Base-by-base conservation (phyloP, 2,113 vertebrate genomes). In the Empidonax traillii region DNA sequence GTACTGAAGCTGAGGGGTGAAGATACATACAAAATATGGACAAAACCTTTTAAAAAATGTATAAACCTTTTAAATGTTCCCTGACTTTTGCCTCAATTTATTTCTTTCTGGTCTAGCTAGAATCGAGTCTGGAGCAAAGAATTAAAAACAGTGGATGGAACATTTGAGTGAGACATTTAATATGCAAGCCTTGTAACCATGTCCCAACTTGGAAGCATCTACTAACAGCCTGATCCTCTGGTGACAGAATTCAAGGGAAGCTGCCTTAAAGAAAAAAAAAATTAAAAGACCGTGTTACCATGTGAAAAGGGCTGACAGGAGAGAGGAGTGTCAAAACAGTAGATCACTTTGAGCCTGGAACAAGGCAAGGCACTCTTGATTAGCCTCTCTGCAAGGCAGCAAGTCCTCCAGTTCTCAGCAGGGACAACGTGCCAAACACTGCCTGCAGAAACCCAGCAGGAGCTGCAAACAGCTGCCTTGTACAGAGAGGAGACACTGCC, bases 331-430 rank as follows among this genome's bases (percentile, higher is more conserved):
- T 55, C 92, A 71, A 75, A 85, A 69, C 80, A 82, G 75, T 53
- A 41, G 59, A 91, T 35, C 8, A 3, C 56, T 75, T 51, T 20
- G 63, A 91, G 80, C 28, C 22, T 89, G 85, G 66, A 89, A 61
- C 41, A 61, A 89, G 76, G 89, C 61, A 74, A 74, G 71, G 47
- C 33, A 23, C 30, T 52, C 74, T 61, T 71, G 76, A 94, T 92
- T 56, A 66, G 51, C 51, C 52, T 79, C 59, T 28, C 39, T 33
- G 72, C 46, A 73, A 89, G 78, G 81, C 92, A 92, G 56, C 62
- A 79, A 79, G 72, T 92, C 85, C 94, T 84, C 59, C 85, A 89
- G 72, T 79, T 75, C 81, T 89, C 72, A 61, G 76, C 72, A 75
- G 33, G 0, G 72, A 27, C 41, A 87, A 61, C 25, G 31, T 8